phyloP scores from a whole-genome alignment of 2,797 vertebrate species.

The Cynodonichthys magdalenae region DNA sequence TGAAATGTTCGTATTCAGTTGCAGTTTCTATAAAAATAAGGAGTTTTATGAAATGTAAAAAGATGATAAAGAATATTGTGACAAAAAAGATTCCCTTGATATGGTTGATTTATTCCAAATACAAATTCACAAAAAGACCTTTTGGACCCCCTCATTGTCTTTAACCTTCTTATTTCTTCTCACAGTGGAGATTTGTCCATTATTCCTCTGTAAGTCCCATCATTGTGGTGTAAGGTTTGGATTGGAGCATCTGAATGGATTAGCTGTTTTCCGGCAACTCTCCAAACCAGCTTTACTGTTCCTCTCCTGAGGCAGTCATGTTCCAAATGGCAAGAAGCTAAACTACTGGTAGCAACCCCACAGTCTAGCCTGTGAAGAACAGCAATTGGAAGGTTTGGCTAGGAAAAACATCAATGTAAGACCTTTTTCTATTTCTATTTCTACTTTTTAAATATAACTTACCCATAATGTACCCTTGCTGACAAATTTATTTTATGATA shows the following conservation, averaged over 20 bases:
- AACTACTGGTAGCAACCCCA: not conserved
- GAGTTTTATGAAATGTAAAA: no score
- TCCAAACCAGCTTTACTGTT: constrained; percentile 69
- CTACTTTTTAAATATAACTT: not conserved
- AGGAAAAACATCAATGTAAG: not conserved
- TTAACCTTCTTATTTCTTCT: constrained; percentile 24
- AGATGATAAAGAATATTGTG: no score
- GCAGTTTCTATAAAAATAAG: no score
- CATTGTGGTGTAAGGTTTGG: constrained; percentile 63
- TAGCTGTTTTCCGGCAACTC: constrained; percentile 65
- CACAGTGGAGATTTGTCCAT: constrained; percentile 59
- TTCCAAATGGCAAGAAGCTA: constrained; percentile 50
- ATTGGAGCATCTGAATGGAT: constrained; percentile 68
- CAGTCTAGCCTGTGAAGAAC: not conserved
- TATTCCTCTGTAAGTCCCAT: constrained; percentile 64
- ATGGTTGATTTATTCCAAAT: constrained; percentile 16
- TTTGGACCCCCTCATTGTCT: constrained; percentile 24
- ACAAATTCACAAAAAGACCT: constrained; percentile 12
- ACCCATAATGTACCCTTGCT: not conserved
- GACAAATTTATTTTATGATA: no score
- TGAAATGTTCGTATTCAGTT: no score
- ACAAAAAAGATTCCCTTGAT: not conserved
- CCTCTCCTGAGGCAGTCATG: constrained; percentile 40
- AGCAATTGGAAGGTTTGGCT: not conserved
- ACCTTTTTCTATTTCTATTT: not conserved